Percentiles rank a stretch among this genome's conserved stretches.
These are phyloP conservation scores for Reticulitermes lucifugus DNA, from an alignment of 2,888 invertebrate species.

Conservation along the genomic window DNA sequence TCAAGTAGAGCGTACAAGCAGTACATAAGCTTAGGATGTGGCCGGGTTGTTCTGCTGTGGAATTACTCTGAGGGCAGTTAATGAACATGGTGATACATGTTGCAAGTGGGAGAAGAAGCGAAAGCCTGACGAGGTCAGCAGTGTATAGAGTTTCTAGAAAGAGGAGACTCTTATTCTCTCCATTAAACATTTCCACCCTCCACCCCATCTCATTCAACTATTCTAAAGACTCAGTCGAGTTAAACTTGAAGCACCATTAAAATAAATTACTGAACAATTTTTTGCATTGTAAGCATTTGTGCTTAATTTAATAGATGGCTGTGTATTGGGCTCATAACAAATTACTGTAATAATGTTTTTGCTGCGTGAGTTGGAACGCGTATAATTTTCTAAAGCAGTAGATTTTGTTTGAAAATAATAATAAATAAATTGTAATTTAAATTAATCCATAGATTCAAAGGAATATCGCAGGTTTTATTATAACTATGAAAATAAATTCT, in stretches of 20 bases:
- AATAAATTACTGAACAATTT: neutral
- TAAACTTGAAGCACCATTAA: neutral
- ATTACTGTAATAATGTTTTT: too few relatives aligned
- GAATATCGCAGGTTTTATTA: too few relatives aligned
- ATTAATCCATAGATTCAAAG: too few relatives aligned
- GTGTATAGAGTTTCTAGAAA: neutral
- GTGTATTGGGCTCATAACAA: too few relatives aligned
- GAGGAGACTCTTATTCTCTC: neutral
- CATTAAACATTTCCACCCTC: slow-evolving; percentile 9
- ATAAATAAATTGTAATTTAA: too few relatives aligned
- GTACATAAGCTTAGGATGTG: neutral
- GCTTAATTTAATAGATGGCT: too few relatives aligned
- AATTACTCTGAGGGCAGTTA: neutral
- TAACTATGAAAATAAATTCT: too few relatives aligned
- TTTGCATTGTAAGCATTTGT: too few relatives aligned
- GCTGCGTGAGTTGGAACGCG: too few relatives aligned
- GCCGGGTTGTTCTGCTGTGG: neutral
- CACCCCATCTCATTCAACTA: neutral
- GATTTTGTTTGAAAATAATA: too few relatives aligned
- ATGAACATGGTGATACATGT: slow-evolving; percentile 16
- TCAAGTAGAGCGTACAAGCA: neutral
- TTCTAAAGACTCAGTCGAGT: slow-evolving; percentile 1
- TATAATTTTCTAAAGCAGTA: too few relatives aligned
- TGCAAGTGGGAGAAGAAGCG: neutral
- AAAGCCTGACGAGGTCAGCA: neutral